A percentile compares a stretch with the other conserved stretches of the same genome.
These are phyloP conservation scores for Rhysida immarginata DNA, from an alignment of 1,140 invertebrate genomes.

Conservation along the genomic window DNA sequence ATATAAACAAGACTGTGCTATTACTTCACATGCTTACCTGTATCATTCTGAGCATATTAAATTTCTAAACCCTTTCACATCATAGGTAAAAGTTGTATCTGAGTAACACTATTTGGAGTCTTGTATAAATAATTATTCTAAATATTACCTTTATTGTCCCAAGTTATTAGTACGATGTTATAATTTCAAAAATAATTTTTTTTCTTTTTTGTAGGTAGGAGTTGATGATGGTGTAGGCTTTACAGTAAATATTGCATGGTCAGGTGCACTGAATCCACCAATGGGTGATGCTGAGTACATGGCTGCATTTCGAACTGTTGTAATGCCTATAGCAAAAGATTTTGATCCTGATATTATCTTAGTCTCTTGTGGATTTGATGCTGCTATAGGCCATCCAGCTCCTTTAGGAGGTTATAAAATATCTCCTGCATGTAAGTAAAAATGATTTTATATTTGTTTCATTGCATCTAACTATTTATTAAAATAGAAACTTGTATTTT, in stretches of 20 bases:
- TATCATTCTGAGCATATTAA: no score
- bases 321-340: conserved; percentile 83
- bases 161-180: no score
- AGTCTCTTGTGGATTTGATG: conserved; percentile 96
- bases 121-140: neutral
- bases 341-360: conserved; percentile 89
- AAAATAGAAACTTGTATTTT: no score
- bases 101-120: neutral
- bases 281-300: conserved; percentile 96
- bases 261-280: conserved; percentile 72
- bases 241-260: conserved; percentile 96
- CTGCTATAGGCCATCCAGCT: conserved; percentile 80
- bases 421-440: conserved; percentile 57
- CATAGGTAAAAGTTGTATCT: no score
- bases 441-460: no score
- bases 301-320: conserved; percentile 82
- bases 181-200: neutral
- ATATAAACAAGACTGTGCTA: no score
- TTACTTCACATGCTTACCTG: no score
- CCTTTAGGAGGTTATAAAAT: conserved; percentile 89
- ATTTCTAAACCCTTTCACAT: no score
- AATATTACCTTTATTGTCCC: neutral
- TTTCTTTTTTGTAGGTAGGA: conserved; percentile 47
- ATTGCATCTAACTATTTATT: no score
- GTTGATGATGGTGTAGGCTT: conserved; percentile 78